A percentile compares a stretch with the other conserved stretches of the same genome.
These are phyloP conservation scores for Rhizoglyphus robini DNA, from an alignment of 1,140 invertebrate genomes.

Conservation along the genomic window DNA sequence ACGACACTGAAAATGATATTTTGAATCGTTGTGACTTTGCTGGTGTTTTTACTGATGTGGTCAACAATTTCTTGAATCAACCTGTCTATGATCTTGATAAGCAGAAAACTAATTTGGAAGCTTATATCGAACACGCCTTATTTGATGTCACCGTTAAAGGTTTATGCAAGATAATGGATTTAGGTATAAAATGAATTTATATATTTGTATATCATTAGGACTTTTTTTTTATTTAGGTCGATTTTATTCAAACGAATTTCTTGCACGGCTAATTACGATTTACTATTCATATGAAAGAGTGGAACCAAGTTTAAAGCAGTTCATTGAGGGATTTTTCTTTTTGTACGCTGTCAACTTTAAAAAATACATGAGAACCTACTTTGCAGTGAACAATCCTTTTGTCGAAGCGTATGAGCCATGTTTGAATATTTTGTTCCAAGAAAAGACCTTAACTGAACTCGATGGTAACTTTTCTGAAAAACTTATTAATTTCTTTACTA, in stretches of 20 bases:
- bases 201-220: neutral
- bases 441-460: neutral
- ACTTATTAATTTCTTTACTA: neutral
- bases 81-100: neutral
- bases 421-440: neutral
- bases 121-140: neutral
- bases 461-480: neutral
- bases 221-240: conserved; percentile 1
- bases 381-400: neutral
- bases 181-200: neutral
- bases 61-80: neutral
- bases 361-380: neutral
- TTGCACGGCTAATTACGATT: neutral
- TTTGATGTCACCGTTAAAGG: neutral
- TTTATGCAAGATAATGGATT: neutral
- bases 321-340: neutral
- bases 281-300: neutral
- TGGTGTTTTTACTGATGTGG: neutral
- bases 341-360: neutral
- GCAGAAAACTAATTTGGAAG: neutral
- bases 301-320: neutral
- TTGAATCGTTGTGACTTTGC: neutral
- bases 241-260: neutral
- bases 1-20: neutral
- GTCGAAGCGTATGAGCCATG: neutral